Base-by-base conservation (phyloP, 2,888 invertebrate species). In the Stenchaetothrips biformis region DNA sequence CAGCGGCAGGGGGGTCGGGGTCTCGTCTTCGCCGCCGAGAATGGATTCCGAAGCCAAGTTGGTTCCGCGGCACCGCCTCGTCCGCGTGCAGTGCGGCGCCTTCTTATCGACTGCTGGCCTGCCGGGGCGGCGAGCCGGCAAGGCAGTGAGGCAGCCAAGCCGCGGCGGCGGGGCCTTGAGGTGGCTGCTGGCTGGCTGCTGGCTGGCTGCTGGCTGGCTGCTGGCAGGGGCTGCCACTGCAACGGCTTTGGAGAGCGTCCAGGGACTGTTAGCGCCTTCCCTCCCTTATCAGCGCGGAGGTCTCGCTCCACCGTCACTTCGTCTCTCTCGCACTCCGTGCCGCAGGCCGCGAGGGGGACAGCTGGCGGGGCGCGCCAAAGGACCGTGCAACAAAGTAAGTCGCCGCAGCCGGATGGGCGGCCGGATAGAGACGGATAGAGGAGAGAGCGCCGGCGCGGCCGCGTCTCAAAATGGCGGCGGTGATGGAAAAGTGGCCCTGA, bases 211-310 rank as follows among this genome's bases (percentile, higher is more conserved):
- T 37, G 37, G 37, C 37, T 1, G 37, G 37, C 37, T 37, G 37
- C 53, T 53, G 53, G 53, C 53, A 53, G 16, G 53, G 37, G 37
- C 37, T 37, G 37, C 37, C 37, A 25, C 25, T 74, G 67, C 67
- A 74, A 74, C 25, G 67, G 67, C 67, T 74, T 37, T 74, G 67
- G 67, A 74, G 67, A 74, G 67, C 25, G 67, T 74, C 67, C 67
- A 74, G 67, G 67, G 25, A 74, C 67, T 74, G 67, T 21, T 74
- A 74, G 67, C 67, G 67, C 67, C 67, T 74, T 21, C 67, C 67
- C 67, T 37, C 4, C 67, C 67, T 74, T 74, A 74, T 74, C 67
- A 74, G 67, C 25, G 67, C 25, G 21, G 53, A 53, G 53, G 18
- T 59, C 59, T 16, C 13, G 53, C 53, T 53, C 13, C 53, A 53